Conservation (phyloP, 2,888 invertebrate genomes). For the Cryptocephalus primarius region DNA sequence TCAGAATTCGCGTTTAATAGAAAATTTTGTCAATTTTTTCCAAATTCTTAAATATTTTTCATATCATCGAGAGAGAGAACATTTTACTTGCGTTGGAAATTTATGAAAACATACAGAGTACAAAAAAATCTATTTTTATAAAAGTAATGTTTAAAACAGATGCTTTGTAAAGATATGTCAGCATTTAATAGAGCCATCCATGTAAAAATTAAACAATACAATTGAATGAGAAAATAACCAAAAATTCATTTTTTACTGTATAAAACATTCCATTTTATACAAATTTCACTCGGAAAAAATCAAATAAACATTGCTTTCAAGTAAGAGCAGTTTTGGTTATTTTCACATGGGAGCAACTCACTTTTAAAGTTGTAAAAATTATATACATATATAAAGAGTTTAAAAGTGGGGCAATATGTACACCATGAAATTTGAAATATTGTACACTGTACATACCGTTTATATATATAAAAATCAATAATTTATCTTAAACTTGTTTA, state of each 20-base stretch:
- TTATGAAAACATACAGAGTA: background rate
- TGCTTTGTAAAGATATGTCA: constrained; percentile 32
- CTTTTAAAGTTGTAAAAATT: constrained; percentile 25
- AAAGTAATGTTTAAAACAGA: constrained; percentile 8
- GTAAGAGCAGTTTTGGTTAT: constrained; percentile 26
- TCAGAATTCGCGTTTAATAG: too few species aligned
- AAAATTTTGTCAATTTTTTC: too few species aligned
- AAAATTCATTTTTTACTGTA: constrained; percentile 21
- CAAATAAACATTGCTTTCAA: constrained; percentile 6
- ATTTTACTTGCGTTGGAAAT: background rate
- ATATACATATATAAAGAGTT: constrained; percentile 14
- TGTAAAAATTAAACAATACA: constrained; percentile 26
- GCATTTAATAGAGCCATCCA: constrained; percentile 26
- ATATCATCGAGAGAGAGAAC: too few species aligned
- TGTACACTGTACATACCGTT: constrained; percentile 27
- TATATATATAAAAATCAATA: constrained; percentile 9
- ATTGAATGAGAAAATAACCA: constrained; percentile 31
- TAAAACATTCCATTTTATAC: constrained; percentile 36
- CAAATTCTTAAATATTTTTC: too few species aligned
- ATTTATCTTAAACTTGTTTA: constrained; percentile 7
- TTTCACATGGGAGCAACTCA: constrained; percentile 25
- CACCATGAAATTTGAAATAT: constrained; percentile 25
- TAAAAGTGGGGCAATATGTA: constrained; percentile 30
- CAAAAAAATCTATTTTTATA: constrained; percentile 18
- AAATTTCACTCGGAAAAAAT: constrained; percentile 9